Conservation (phyloP, 2,113 vertebrate genomes). For the Amblyornis subalaris region DNA sequence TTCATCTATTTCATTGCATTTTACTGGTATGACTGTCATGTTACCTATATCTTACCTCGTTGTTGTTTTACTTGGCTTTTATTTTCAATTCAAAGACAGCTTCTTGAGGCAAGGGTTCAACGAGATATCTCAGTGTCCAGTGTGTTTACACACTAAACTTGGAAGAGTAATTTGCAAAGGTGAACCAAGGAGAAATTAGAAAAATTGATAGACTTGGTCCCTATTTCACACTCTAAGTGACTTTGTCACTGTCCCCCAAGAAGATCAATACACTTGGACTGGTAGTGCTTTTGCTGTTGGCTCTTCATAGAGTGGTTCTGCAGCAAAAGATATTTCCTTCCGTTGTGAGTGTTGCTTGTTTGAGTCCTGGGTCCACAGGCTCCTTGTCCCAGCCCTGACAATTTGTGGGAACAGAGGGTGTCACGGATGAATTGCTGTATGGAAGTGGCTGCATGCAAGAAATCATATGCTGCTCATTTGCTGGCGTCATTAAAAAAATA, state of each 20-base stretch:
- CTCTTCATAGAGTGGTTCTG: background rate
- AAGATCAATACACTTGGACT: background rate
- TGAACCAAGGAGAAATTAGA: background rate
- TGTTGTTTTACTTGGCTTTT: background rate
- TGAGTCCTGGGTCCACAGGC: background rate
- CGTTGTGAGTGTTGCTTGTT: background rate
- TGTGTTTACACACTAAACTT: background rate
- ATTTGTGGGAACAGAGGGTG: background rate
- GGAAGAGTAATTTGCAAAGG: background rate
- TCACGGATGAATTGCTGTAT: no score
- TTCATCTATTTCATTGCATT: fast-evolving
- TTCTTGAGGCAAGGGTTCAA: background rate
- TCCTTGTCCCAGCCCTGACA: background rate
- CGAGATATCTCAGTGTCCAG: background rate
- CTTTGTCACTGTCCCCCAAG: background rate
- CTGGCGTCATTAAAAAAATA: background rate
- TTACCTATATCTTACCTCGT: background rate
- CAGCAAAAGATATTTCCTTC: background rate
- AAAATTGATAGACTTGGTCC: background rate
- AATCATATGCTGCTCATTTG: background rate
- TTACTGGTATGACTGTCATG: background rate
- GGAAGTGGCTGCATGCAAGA: background rate
- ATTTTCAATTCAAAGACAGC: background rate
- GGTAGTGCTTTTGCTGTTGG: background rate
- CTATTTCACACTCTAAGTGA: background rate